Evolutionary conservation across 2,113 vertebrate genomes (phyloP), one percentile per base, ranked within the genome.

Genomic region (Balaenoptera acutorostrata): DNA sequence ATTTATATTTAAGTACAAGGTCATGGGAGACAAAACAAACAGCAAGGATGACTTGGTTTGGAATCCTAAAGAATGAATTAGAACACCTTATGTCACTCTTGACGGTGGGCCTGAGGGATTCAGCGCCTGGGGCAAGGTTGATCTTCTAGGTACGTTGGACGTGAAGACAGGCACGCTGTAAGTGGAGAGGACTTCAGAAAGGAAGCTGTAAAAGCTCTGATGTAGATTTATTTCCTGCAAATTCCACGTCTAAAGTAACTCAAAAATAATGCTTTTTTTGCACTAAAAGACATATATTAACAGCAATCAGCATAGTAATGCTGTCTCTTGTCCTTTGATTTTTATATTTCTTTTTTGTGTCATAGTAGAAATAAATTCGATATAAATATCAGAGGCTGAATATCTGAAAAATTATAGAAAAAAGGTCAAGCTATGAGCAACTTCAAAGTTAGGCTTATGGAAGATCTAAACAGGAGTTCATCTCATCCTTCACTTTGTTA

Each of bases 281-380:
- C 12, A 33, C 71, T 95, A 52, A 84, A 83, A 49, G 31, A 61
- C 52, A 59, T 68, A 74, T 57, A 59, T 82, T 93, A 92, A 96
- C 29, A 80, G 63, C 36, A 95, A 69, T 72, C 71, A 78, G 86
- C 83, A 14, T 96, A 96, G 96, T 91, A 80, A 96, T 92, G 27
- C 84, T 69, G 68, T 63, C 49, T 88, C 78, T 87, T 82, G 27
- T 59, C 49, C 87, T 88, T 89, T 88, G 52, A 36, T 83, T 81
- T 88, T 88, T 84, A 91, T 21, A 21, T 95, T 89, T 77, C 75
- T 95, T 86, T 92, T 89, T 61, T 86, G 83, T 97, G 33, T 93
- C 85, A 44, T 6, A 55, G 78, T 57, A 52, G 61, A 96, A 95
- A 82, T 74, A 87, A 78, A 29, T 88, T 86, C 55, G 80, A 36